Evolutionary conservation across 2,113 vertebrate species (phyloP).

Genomic region (Ifrita kowaldi): DNA sequence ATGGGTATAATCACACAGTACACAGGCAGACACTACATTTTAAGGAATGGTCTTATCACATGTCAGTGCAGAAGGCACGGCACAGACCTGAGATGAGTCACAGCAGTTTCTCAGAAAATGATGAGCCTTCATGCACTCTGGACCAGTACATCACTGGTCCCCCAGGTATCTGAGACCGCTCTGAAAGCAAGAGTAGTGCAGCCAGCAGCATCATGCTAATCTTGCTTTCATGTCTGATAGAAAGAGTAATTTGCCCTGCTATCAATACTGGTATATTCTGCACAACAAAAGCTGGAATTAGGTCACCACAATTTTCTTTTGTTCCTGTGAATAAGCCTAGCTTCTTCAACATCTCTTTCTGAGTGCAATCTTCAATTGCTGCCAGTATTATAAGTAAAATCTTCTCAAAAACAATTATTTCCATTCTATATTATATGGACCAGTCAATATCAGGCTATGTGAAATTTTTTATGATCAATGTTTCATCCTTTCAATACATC

Average conservation of each 20-base stretch:
- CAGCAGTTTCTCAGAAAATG: background rate
- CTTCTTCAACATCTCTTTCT: constrained; percentile 55
- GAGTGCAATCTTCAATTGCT: constrained; percentile 16
- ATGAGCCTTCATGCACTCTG: background rate
- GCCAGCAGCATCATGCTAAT: background rate
- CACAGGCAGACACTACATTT: background rate
- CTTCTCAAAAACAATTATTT: constrained; percentile 52
- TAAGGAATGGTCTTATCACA: background rate
- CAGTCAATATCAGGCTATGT: constrained; percentile 29
- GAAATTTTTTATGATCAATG: constrained; percentile 61
- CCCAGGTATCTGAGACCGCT: background rate
- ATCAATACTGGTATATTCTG: constrained; percentile 61
- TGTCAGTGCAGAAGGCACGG: background rate
- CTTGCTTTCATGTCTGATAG: constrained; percentile 58
- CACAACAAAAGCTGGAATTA: constrained; percentile 71
- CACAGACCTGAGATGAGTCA: background rate
- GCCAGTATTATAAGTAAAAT: constrained; percentile 10
- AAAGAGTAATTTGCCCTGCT: constrained; percentile 62
- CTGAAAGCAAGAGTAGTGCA: background rate
- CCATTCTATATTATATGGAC: background rate
- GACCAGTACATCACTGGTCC: background rate
- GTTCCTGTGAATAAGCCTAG: constrained; percentile 42
- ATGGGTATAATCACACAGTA: background rate
- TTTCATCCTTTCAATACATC: constrained; percentile 50
- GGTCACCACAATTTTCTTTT: constrained; percentile 74